Percentiles rank a stretch among this genome's conserved stretches.
Evolutionary conservation across 2,113 vertebrate genomes (phyloP).

Genomic region (Erinaceus europaeus): DNA sequence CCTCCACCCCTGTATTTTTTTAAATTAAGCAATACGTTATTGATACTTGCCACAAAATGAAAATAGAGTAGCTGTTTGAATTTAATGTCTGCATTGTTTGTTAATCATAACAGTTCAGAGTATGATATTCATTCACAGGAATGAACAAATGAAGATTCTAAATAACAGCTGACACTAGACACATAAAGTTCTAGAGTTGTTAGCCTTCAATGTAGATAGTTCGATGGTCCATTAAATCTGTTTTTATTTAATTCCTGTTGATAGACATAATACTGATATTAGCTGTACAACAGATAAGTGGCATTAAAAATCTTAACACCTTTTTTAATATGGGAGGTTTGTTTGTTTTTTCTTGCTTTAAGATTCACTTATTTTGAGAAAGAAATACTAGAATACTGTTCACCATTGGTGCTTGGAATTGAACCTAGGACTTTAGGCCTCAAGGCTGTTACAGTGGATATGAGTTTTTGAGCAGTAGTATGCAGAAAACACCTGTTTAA

Average conservation of each 20-base stretch:
- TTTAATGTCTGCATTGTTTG: constrained; percentile 13
- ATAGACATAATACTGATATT: neutral
- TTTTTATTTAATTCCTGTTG: constrained; percentile 23
- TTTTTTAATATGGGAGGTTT: no score
- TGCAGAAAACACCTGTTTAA: neutral
- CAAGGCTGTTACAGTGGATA: no score
- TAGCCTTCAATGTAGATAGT: neutral
- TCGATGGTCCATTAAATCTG: neutral
- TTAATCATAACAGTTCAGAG: neutral
- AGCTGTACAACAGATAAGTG: no score
- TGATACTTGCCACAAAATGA: constrained; percentile 35
- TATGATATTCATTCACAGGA: neutral
- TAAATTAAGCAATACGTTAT: neutral
- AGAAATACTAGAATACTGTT: no score
- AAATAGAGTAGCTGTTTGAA: constrained; percentile 1
- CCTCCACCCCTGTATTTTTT: no score
- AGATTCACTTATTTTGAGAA: no score
- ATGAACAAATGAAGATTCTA: constrained; percentile 35
- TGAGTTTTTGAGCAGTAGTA: constrained; percentile 20
- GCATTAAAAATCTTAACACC: neutral
- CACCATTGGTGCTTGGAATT: no score
- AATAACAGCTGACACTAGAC: neutral
- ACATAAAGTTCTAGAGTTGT: neutral
- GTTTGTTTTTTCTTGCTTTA: no score
- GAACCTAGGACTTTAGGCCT: no score